A percentile compares a stretch with the other conserved stretches of the same genome.
Conservation (phyloP, 2,888 invertebrate genomes). For the Holacanthella duospinosa region DNA sequence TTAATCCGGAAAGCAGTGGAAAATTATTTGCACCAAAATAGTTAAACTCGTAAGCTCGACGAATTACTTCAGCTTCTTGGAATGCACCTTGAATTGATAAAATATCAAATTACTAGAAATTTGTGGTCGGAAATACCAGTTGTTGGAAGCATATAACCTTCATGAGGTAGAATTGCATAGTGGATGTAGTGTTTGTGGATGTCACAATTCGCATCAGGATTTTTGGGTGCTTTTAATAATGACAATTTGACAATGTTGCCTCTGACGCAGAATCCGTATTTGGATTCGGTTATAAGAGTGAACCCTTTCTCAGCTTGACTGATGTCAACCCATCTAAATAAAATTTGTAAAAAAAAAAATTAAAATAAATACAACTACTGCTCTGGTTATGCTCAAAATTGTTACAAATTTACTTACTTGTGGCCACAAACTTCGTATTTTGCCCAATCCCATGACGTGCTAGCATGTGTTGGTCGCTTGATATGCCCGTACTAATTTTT, state of each 20-base stretch:
- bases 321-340: slow-evolving; percentile 44
- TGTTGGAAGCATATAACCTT: slow-evolving; percentile 36
- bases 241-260: slow-evolving; percentile 43
- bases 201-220: slow-evolving; percentile 45
- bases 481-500: slow-evolving; percentile 42
- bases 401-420: slow-evolving; percentile 39
- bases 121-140: background rate
- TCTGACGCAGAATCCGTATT: slow-evolving; percentile 46
- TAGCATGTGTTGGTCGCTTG: slow-evolving; percentile 43
- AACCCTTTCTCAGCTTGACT: slow-evolving; percentile 45
- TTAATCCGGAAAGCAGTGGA: slow-evolving; percentile 1
- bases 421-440: slow-evolving; percentile 48
- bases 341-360: background rate
- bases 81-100: slow-evolving; percentile 39
- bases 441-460: slow-evolving; percentile 48
- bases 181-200: slow-evolving; percentile 44
- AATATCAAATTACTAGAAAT: background rate
- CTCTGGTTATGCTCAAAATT: background rate
- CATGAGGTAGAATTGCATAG: slow-evolving; percentile 45
- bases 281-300: slow-evolving; percentile 45
- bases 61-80: slow-evolving; percentile 43
- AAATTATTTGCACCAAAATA: slow-evolving; percentile 38
- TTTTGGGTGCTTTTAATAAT: slow-evolving; percentile 45
- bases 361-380: background rate
- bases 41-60: slow-evolving; percentile 43